Evolutionary conservation across 2,797 vertebrate species (phyloP).

Genomic region (Cephalopachus bancanus): DNA sequence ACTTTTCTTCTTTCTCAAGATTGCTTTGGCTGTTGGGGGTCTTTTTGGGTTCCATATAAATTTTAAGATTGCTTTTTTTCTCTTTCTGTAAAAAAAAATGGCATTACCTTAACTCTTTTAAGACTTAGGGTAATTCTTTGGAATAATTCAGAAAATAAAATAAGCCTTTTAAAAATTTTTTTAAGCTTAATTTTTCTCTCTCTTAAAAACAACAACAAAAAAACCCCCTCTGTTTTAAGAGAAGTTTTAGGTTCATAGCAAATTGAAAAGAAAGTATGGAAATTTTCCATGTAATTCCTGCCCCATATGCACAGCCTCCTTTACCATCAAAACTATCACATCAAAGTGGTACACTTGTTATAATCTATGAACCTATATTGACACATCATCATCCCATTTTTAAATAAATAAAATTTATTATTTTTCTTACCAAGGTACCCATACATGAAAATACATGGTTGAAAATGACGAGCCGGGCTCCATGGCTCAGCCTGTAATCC

Average conservation of each 20-base stretch:
- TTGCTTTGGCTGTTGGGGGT: background rate
- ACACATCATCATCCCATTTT: background rate
- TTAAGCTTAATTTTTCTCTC: background rate
- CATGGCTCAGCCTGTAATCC: too few species aligned
- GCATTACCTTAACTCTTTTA: background rate
- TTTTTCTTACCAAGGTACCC: conserved; percentile 15
- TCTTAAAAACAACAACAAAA: background rate
- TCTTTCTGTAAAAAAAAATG: background rate
- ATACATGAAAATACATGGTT: background rate
- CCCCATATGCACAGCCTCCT: background rate
- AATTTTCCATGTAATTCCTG: background rate
- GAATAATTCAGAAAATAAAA: conserved; percentile 1
- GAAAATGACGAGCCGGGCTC: background rate
- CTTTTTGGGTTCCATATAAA: background rate
- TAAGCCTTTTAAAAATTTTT: background rate
- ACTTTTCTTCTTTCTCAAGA: background rate
- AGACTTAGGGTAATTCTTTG: background rate
- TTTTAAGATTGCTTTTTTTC: background rate
- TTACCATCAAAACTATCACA: background rate
- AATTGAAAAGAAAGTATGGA: background rate
- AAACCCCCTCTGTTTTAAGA: background rate
- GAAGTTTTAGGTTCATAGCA: background rate
- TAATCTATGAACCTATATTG: background rate
- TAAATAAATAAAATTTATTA: background rate
- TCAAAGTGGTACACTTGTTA: background rate